Conservation (phyloP, 2,113 vertebrate species). For the Melanerpes aurifrons region DNA sequence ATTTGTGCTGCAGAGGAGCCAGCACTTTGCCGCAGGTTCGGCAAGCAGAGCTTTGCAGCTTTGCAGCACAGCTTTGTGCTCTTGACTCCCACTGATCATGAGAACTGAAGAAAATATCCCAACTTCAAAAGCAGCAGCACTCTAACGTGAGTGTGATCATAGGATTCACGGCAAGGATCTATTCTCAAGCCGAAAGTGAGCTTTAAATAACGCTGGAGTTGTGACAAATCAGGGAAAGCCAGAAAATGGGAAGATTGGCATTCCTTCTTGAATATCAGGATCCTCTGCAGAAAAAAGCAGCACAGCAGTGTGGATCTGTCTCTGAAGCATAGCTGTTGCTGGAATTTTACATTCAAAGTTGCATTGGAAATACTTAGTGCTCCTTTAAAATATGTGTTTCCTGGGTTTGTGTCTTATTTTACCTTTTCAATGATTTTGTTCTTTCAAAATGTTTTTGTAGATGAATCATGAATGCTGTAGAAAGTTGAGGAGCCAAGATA, state of each 20-base stretch:
- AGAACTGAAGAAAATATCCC: not conserved
- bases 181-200: not conserved
- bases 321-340: not conserved
- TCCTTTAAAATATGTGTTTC: not conserved
- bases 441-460: not conserved
- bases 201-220: slow-evolving; percentile 11
- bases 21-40: not conserved
- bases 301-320: not conserved
- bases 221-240: not conserved
- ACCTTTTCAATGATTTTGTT: not conserved
- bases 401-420: not conserved
- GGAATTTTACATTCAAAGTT: not conserved
- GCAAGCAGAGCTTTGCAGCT: slow-evolving; percentile 12
- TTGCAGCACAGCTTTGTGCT: slow-evolving; percentile 43
- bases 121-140: not conserved
- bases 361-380: not conserved
- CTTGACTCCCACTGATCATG: not conserved
- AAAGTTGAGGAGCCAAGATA: not conserved
- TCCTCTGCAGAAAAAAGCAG: not conserved
- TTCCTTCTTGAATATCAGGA: not conserved
- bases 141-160: not conserved
- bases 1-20: slow-evolving; percentile 46
- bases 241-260: not conserved
- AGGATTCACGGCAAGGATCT: not conserved
- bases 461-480: not conserved